A percentile compares a stretch with the other conserved stretches of the same genome.
phyloP scores from a whole-genome alignment of 2,113 vertebrate species.

The Bubo scandiacus region DNA sequence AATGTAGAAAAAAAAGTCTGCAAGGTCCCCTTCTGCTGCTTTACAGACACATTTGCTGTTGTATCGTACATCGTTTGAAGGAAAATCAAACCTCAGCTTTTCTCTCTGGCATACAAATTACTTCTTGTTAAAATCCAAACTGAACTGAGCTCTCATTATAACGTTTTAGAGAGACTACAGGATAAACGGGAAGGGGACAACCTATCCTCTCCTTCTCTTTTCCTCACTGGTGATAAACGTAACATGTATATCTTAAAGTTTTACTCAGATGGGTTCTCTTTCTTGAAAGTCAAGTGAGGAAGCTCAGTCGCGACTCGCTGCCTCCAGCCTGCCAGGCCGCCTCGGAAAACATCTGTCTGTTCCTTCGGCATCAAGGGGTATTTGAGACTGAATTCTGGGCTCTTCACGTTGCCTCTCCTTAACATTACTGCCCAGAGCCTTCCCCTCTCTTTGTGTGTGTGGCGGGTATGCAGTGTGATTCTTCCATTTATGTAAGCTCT shows the following conservation, averaged over 20 bases:
- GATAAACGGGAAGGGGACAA: background rate
- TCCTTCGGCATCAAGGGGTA: accelerated
- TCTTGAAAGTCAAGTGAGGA: background rate
- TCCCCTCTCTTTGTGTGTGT: background rate
- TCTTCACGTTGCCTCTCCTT: background rate
- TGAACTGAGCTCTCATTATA: background rate
- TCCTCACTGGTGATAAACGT: background rate
- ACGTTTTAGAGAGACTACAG: background rate
- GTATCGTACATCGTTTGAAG: background rate
- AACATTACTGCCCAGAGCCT: accelerated
- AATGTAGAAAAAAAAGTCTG: background rate
- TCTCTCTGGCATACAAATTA: background rate
- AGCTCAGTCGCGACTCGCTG: background rate
- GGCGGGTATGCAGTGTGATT: accelerated
- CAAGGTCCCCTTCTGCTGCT: background rate
- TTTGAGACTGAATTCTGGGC: background rate
- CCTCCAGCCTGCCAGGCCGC: background rate
- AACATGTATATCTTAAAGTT: background rate
- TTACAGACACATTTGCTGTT: background rate
- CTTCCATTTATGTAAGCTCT: background rate
- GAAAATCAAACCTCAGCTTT: background rate
- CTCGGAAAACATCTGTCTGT: background rate
- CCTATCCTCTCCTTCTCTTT: background rate
- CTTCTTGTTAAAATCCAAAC: background rate
- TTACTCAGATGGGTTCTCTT: background rate